A percentile compares a stretch with the other conserved stretches of the same genome.
Evolutionary conservation across 1,140 invertebrate genomes (phyloP).

Genomic region (Cheumatopsyche charites): DNA sequence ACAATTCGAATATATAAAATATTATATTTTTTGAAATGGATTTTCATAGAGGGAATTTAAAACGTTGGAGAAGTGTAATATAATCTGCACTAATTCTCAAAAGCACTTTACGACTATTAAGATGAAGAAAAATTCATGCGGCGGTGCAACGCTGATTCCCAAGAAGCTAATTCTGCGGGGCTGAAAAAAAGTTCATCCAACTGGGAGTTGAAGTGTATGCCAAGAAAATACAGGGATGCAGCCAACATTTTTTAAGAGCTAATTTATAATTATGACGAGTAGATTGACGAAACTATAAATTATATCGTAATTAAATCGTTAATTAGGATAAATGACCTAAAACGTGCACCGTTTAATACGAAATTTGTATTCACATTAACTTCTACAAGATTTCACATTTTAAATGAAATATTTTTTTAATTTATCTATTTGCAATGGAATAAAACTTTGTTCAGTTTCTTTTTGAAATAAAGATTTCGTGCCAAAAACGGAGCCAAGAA

Average conservation of each 20-base stretch:
- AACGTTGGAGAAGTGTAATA: too few relatives aligned
- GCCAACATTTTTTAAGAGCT: background rate
- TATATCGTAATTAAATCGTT: too few relatives aligned
- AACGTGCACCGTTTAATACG: too few relatives aligned
- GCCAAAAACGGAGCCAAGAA: background rate
- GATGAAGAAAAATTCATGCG: conserved; percentile 44
- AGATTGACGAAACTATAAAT: too few relatives aligned
- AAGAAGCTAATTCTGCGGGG: conserved; percentile 39
- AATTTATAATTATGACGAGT: too few relatives aligned
- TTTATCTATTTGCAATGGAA: background rate
- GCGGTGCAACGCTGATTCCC: conserved; percentile 37
- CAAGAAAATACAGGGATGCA: background rate
- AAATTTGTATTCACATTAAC: too few relatives aligned
- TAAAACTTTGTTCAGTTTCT: too few relatives aligned
- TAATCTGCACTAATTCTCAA: conserved; percentile 1
- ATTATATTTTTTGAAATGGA: too few relatives aligned
- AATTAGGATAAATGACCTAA: too few relatives aligned
- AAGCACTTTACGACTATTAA: conserved; percentile 45
- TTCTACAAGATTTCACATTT: too few relatives aligned
- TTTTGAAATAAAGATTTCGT: background rate
- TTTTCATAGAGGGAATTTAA: too few relatives aligned
- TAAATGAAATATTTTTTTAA: conserved; percentile 1
- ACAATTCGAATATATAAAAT: too few relatives aligned
- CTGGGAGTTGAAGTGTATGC: conserved; percentile 12
- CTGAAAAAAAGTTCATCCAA: conserved; percentile 39